These are phyloP conservation scores for Yoshiicerus persimilis DNA, from an alignment of 1,140 invertebrate species.

Conservation along the genomic window DNA sequence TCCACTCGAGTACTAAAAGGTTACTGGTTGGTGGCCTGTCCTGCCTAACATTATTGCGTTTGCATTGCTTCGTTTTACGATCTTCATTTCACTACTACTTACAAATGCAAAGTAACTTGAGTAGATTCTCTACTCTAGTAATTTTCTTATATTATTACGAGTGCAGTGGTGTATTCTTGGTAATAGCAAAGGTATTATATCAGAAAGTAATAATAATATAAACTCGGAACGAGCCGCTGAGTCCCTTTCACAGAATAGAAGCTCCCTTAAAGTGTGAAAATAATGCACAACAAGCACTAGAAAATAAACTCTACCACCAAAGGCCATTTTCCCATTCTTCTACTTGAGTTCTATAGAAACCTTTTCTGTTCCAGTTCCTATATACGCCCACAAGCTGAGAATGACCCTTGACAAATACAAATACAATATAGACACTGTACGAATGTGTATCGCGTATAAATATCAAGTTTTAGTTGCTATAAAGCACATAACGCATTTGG, in stretches of 20 bases:
- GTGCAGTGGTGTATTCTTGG: not conserved
- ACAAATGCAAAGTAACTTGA: not conserved
- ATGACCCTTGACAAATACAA: conserved; percentile 14
- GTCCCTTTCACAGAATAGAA: not conserved
- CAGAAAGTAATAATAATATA: not conserved
- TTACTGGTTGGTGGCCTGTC: not conserved
- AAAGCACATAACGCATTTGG: not conserved
- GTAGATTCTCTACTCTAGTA: not conserved
- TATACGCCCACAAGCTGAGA: conserved; percentile 1
- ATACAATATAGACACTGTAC: not conserved
- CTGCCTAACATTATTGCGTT: not conserved
- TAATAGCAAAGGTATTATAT: not conserved
- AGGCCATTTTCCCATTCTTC: not conserved
- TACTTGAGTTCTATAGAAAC: not conserved
- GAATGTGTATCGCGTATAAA: not conserved
- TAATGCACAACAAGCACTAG: conserved; percentile 4
- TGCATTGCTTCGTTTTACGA: conserved; percentile 10
- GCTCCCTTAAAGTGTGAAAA: conserved; percentile 13
- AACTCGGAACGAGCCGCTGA: not conserved
- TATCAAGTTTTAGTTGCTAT: not conserved
- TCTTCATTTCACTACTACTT: not conserved
- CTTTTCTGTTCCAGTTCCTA: not conserved
- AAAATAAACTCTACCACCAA: not conserved
- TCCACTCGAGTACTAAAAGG: no score
- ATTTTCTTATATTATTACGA: no score